phyloP scores from a whole-genome alignment of 2,113 vertebrate genomes.

The Pelecanoides urinatrix region DNA sequence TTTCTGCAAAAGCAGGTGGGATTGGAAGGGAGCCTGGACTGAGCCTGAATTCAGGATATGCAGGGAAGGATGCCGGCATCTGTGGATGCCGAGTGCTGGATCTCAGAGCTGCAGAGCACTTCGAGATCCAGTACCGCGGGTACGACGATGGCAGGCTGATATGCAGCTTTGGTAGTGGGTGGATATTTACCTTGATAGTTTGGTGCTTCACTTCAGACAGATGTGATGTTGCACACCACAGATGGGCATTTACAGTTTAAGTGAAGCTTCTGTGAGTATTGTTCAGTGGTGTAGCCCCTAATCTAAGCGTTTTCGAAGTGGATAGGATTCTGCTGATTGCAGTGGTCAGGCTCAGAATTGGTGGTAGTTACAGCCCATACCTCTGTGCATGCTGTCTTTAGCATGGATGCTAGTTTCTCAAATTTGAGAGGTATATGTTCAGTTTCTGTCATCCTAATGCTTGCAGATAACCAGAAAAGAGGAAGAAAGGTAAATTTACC shows the following conservation, averaged over 20 bases:
- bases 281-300: neutral
- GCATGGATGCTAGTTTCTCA: rapidly evolving
- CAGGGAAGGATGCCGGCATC: neutral
- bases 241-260: neutral
- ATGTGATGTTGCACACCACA: neutral
- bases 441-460: neutral
- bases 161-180: neutral
- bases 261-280: neutral
- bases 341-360: neutral
- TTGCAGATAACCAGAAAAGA: neutral
- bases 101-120: neutral
- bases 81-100: neutral
- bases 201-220: neutral
- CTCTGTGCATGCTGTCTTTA: neutral
- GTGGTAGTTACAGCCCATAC: neutral
- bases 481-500: neutral
- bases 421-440: neutral
- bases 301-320: neutral
- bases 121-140: neutral
- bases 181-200: neutral
- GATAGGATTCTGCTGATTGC: neutral
- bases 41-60: neutral
- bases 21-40: neutral
- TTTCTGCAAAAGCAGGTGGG: neutral
- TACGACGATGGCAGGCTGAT: neutral